These are phyloP conservation scores for Sprattus sprattus DNA, from an alignment of 2,113 vertebrate species.

Conservation along the genomic window DNA sequence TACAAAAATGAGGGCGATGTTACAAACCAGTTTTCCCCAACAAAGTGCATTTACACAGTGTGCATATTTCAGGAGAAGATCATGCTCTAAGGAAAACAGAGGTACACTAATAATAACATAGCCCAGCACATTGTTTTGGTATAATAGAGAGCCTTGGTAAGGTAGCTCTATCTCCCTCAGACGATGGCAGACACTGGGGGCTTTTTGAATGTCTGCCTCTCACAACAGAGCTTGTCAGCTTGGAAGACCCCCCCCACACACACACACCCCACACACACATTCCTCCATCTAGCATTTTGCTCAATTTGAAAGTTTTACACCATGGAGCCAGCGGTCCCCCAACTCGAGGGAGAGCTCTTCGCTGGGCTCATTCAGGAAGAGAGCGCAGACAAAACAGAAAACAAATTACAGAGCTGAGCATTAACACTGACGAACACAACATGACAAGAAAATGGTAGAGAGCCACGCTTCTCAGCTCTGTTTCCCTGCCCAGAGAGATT, in stretches of 20 bases:
- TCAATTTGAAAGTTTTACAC: conserved; percentile 58
- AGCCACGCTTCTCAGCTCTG: conserved; percentile 70
- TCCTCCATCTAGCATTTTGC: conserved; percentile 55
- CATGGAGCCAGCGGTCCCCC: conserved; percentile 37
- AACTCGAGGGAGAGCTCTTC: conserved; percentile 51
- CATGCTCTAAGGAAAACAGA: not conserved
- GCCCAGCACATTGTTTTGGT: not conserved
- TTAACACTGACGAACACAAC: conserved; percentile 72
- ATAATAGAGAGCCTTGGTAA: conserved; percentile 2
- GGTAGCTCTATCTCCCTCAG: conserved; percentile 30
- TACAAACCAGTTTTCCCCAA: not conserved
- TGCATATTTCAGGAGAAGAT: not conserved
- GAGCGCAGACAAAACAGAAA: conserved; percentile 64
- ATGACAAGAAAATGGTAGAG: conserved; percentile 70
- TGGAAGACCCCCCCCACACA: not conserved
- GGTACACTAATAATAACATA: not conserved
- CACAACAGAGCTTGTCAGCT: conserved; percentile 27
- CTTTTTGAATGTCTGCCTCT: not conserved
- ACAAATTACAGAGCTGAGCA: conserved; percentile 65
- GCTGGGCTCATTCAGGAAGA: conserved; percentile 59
- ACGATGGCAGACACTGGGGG: conserved; percentile 26
- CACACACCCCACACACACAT: not conserved
- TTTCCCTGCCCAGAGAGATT: conserved; percentile 76
- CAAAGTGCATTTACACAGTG: not conserved
- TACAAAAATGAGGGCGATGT: not conserved